A percentile compares a stretch with the other conserved stretches of the same genome.
Evolutionary conservation across 1,140 invertebrate species (phyloP).

Genomic region (Dendrolimus punctatus): DNA sequence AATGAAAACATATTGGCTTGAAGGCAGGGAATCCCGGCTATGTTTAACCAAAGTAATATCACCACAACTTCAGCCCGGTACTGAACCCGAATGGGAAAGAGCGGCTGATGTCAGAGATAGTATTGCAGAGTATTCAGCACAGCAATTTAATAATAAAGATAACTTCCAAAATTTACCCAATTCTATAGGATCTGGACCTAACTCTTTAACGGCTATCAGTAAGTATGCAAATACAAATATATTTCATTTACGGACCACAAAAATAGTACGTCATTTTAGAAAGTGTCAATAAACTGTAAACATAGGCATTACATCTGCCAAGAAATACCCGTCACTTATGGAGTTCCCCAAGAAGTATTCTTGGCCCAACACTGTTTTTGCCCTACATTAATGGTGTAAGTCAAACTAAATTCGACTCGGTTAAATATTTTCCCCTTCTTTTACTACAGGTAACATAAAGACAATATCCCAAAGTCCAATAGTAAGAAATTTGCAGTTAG

Average conservation of each 20-base stretch:
- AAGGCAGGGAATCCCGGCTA: constrained; percentile 76
- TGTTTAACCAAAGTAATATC: constrained; percentile 59
- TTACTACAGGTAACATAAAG: too few relatives aligned
- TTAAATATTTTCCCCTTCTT: too few relatives aligned
- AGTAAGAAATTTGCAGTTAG: constrained; percentile 21
- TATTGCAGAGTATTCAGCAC: constrained; percentile 49
- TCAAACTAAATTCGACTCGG: too few relatives aligned
- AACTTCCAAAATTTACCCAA: constrained; percentile 31
- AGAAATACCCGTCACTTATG: too few relatives aligned
- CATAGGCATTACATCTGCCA: too few relatives aligned
- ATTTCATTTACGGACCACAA: too few relatives aligned
- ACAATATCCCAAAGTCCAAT: constrained; percentile 1
- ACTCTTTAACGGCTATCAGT: constrained; percentile 15
- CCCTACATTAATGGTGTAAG: too few relatives aligned
- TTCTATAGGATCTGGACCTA: constrained; percentile 28
- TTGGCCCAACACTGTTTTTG: too few relatives aligned
- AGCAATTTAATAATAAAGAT: constrained; percentile 58
- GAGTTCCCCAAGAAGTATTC: too few relatives aligned
- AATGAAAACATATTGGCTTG: constrained; percentile 96
- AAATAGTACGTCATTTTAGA: too few relatives aligned
- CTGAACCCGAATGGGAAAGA: constrained; percentile 56
- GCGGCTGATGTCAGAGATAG: constrained; percentile 57
- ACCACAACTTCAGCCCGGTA: constrained; percentile 46
- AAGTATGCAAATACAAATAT: too few relatives aligned
- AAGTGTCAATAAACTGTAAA: too few relatives aligned